These are phyloP conservation scores for Chaetorhynchus papuensis DNA, from an alignment of 2,113 vertebrate species.

Conservation along the genomic window DNA sequence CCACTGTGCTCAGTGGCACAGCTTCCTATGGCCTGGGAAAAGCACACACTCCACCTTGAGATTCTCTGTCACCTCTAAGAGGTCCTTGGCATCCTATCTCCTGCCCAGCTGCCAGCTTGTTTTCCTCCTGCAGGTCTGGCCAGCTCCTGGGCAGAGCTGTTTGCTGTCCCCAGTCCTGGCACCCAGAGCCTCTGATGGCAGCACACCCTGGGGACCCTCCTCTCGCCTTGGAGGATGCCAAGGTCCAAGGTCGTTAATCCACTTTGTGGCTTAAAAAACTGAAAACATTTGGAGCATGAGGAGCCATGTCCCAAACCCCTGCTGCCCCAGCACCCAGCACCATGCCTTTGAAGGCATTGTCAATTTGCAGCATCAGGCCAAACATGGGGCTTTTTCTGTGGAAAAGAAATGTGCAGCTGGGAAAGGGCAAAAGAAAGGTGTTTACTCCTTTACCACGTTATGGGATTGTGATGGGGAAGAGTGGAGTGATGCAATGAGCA, in stretches of 20 bases:
- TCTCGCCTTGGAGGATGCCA: not conserved
- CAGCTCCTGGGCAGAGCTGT: not conserved
- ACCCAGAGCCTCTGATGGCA: not conserved
- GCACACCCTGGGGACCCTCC: not conserved
- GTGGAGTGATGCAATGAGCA: not conserved
- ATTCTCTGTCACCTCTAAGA: not conserved
- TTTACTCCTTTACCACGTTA: not conserved
- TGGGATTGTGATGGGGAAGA: not conserved
- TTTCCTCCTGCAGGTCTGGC: not conserved
- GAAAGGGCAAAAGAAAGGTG: not conserved
- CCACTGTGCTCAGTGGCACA: not conserved
- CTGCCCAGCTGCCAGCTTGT: not conserved
- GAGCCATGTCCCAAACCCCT: accelerated
- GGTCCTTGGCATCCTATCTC: not conserved
- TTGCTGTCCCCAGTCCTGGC: not conserved
- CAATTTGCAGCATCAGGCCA: not conserved
- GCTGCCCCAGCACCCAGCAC: not conserved
- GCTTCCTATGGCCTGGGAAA: not conserved
- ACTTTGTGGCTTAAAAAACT: not conserved
- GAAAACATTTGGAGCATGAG: not conserved
- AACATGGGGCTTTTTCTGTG: not conserved
- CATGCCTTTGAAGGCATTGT: accelerated
- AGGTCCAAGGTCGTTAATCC: not conserved
- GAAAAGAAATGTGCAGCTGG: not conserved
- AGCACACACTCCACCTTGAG: not conserved